Evolutionary conservation across 2,113 vertebrate species (phyloP), one percentile per base, ranked within the genome.

Genomic region (Larimichthys polyactis): DNA sequence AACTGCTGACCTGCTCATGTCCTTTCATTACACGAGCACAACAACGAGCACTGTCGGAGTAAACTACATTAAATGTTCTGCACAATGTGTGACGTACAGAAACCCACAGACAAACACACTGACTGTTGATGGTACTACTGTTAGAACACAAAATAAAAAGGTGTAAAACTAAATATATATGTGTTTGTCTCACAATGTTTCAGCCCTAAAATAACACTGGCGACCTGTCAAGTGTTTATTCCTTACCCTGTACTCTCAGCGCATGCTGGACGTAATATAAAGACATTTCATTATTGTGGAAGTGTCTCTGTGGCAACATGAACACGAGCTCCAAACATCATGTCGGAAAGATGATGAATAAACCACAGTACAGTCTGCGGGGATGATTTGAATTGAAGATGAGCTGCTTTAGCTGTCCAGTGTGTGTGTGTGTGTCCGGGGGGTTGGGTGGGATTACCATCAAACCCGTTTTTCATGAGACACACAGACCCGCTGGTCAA

Each of bases 371-470:
- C 73, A 78, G 82, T 80, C 62, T 80, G 78, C 1, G 4, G 36
- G 59, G 20, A 29, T 66, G 71, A 72, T 73, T 9, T 86, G 78
- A 85, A 81, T 74, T 85, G 65, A 89, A 87, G 83, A 90, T 84
- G 81, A 88, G 87, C 90, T 57, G 85, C 83, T 90, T 84, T 79
- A n/a, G 64, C 83, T 60, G 79, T 74, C 55, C 76, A 59, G 40
- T 17, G 62, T 67, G 73, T 36, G 49, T 82, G 71, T 66, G 60
- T 51, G 70, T 78, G 65, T 43, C 52, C 71, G 67, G 86, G 73
- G 70, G 75, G 83, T 71, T 71, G 84, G 75, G 83, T 58, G 76
- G 84, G 89, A 86, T 92, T 87, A 92, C 71, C 83, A 85, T 71
- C n/a, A 0, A 52, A 52, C 65, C 2, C 19, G 67, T 77, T 71